These are phyloP conservation scores for Helicoverpa armigera DNA, from an alignment of 1,140 invertebrate species.

Conservation along the genomic window DNA sequence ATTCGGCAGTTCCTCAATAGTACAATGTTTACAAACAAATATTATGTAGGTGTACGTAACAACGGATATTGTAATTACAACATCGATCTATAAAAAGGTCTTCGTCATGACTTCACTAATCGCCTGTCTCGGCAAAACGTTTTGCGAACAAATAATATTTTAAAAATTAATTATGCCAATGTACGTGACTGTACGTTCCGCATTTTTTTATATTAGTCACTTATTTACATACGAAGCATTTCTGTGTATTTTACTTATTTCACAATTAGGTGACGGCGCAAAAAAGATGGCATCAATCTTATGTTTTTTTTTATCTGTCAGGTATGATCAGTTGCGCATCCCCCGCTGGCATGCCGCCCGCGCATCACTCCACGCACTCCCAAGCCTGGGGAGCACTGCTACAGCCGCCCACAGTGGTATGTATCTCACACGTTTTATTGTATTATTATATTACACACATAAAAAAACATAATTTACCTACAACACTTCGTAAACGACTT, in stretches of 20 bases:
- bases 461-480: background rate
- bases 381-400: conserved; percentile 70
- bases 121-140: background rate
- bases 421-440: conserved; percentile 48
- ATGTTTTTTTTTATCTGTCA: conserved; percentile 47
- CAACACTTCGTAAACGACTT: background rate
- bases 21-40: conserved; percentile 31
- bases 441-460: background rate
- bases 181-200: conserved; percentile 14
- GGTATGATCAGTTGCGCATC: conserved; percentile 81
- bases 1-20: background rate
- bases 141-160: background rate
- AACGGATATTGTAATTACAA: background rate
- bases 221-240: conserved; percentile 4
- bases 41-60: conserved; percentile 13
- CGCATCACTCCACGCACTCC: conserved; percentile 69
- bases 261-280: background rate
- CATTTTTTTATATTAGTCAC: conserved; percentile 33
- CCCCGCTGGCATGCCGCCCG: conserved; percentile 78
- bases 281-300: background rate
- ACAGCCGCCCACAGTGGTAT: conserved; percentile 75
- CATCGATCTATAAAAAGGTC: background rate
- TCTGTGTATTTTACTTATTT: background rate
- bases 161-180: conserved; percentile 18
- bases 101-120: background rate